Base-by-base conservation (phyloP, 1,140 invertebrate species). In the Zophobas morio region DNA sequence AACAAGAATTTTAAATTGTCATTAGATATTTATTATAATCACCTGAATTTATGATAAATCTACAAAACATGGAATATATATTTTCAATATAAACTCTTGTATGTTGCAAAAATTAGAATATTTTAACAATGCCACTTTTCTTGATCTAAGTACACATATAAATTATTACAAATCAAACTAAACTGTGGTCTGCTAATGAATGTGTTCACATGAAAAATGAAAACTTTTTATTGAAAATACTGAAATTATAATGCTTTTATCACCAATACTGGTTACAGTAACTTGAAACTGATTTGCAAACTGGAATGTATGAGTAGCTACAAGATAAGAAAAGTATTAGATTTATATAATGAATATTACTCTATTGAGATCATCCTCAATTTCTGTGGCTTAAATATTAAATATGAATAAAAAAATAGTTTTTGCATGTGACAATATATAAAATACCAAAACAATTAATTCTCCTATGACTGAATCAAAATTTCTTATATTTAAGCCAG, bases 21-120 rank as follows among this genome's bases (percentile, higher is more conserved):
- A 74, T 70, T 72, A 72, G 37, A 74, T 78, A 81, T 81, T 80
- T 81, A 79, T 78, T 79, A 81, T 81, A 80, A 78, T 80, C 76
- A 81, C 78, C 53, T 81, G 78, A 70, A 77, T 79, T 79, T 77
- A 81, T 79, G 76, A 84, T 82, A 84, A 83, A 82, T 85, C 82
- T 85, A 84, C 84, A 85, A 85, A 85, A 85, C 83, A 84, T 85
- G 83, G 82, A 83, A 85, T 84, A 85, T 85, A 84, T 84, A 81
- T 81, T 80, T 80, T 78, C 72, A 82, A 84, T 85, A 85, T 84
- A 85, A 85, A 85, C 84, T 85, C 84, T 85, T 83, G 80, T 83
- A 84, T 78, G 82, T 83, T 81, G 80, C 81, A 85, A 84, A 84
- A 83, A 84, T 83, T 84, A 83, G 80, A 84, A 82, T 83, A 83